phyloP scores from a whole-genome alignment of 2,888 invertebrate species.

The Macrosiphum euphorbiae region DNA sequence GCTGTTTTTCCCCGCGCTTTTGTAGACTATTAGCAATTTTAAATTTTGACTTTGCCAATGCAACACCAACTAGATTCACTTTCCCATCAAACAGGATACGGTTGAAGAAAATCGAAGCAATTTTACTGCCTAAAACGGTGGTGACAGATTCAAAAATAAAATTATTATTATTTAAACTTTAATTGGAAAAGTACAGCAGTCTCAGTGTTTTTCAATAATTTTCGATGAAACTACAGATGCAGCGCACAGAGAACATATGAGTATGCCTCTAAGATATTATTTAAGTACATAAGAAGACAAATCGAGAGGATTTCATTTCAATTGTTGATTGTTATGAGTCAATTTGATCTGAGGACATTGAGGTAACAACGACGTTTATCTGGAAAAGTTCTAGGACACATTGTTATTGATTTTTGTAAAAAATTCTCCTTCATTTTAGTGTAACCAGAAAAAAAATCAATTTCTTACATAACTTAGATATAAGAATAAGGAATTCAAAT shows the following conservation, averaged over 20 bases:
- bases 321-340: slow-evolving; percentile 13
- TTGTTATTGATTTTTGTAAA: not conserved
- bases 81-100: no score
- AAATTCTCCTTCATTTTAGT: not conserved
- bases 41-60: no score
- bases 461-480: no score
- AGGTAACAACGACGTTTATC: not conserved
- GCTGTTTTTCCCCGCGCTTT: no score
- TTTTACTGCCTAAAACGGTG: no score
- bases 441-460: no score
- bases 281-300: not conserved
- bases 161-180: not conserved
- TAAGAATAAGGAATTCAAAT: no score
- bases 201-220: not conserved
- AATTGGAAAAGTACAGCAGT: not conserved
- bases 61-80: no score
- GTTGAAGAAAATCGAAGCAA: no score
- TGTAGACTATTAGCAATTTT: no score
- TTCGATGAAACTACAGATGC: not conserved
- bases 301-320: not conserved
- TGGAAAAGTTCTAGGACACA: not conserved
- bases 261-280: not conserved
- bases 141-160: not conserved
- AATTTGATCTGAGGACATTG: not conserved
- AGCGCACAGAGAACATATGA: not conserved